Evolutionary conservation across 2,113 vertebrate genomes (phyloP).

Genomic region (Meleagris gallopavo): DNA sequence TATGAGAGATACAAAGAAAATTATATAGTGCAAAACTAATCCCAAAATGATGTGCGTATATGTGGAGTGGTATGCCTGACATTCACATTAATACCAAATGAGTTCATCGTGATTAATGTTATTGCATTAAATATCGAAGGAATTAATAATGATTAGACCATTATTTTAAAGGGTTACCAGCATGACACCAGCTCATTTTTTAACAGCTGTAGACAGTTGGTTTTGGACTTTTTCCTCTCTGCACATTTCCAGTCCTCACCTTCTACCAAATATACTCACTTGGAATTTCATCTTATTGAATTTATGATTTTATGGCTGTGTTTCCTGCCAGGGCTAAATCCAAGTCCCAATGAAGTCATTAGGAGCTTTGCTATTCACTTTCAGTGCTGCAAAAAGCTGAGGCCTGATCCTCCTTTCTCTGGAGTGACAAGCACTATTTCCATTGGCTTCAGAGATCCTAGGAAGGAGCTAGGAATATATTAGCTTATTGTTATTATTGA

Average conservation of each 20-base stretch:
- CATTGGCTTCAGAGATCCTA: neutral
- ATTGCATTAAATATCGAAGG: constrained; percentile 61
- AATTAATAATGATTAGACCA: constrained; percentile 74
- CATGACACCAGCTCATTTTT: constrained; percentile 64
- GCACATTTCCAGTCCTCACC: constrained; percentile 36
- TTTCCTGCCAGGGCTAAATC: constrained; percentile 55
- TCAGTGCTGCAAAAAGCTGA: neutral
- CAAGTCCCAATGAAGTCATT: constrained; percentile 44
- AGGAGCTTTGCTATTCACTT: constrained; percentile 4
- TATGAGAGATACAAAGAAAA: neutral
- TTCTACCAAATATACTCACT: constrained; percentile 42
- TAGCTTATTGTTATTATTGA: neutral
- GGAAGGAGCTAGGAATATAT: neutral
- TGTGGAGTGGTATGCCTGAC: constrained; percentile 13
- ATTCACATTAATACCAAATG: constrained; percentile 66
- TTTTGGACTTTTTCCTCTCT: constrained; percentile 44
- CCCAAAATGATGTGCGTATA: neutral
- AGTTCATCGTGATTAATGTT: constrained; percentile 66
- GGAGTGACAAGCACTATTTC: neutral
- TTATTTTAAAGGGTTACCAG: constrained; percentile 68
- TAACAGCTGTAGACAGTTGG: constrained; percentile 47
- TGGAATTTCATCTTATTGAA: constrained; percentile 59
- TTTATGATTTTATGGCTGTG: constrained; percentile 55
- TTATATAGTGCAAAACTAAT: neutral
- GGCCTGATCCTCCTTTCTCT: neutral